Evolutionary conservation across 2,888 invertebrate genomes (phyloP).

Genomic region (Hypolimnas misippus): DNA sequence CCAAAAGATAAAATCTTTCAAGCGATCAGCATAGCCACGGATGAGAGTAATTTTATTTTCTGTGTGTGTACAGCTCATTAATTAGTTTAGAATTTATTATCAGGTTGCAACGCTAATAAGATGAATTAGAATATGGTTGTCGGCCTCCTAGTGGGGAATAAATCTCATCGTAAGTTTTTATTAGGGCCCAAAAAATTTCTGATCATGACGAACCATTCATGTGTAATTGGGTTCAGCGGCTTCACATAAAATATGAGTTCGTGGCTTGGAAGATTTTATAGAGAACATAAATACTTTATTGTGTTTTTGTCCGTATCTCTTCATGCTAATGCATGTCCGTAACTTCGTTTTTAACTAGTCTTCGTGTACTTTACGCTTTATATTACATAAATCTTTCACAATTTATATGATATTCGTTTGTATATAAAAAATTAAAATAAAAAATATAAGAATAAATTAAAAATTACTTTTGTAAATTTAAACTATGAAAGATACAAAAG

Average conservation of each 20-base stretch:
- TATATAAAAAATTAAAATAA: not conserved
- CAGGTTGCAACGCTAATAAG: slow-evolving; percentile 65
- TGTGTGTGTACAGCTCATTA: slow-evolving; percentile 44
- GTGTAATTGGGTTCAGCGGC: slow-evolving; percentile 80
- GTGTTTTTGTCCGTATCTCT: slow-evolving; percentile 66
- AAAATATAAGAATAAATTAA: not conserved
- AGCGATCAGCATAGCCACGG: slow-evolving; percentile 14
- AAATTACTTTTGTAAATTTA: not conserved
- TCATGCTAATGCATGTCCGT: slow-evolving; percentile 50
- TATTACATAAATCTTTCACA: not conserved
- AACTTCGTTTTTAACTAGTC: slow-evolving; percentile 34
- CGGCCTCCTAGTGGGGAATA: slow-evolving; percentile 66
- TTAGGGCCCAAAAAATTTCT: slow-evolving; percentile 72
- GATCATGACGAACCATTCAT: slow-evolving; percentile 80
- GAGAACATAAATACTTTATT: slow-evolving; percentile 80
- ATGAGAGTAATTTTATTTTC: slow-evolving; percentile 40
- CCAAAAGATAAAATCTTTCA: slow-evolving; percentile 21
- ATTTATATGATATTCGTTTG: not conserved
- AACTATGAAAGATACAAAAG: not conserved
- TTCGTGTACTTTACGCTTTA: slow-evolving; percentile 12
- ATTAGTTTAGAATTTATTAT: slow-evolving; percentile 60
- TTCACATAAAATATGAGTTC: slow-evolving; percentile 79
- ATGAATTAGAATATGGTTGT: slow-evolving; percentile 61
- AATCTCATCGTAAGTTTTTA: slow-evolving; percentile 74
- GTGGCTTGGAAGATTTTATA: slow-evolving; percentile 74